Percentiles rank a stretch among this genome's conserved stretches.
These are phyloP conservation scores for Griposia aprilina DNA, from an alignment of 2,888 invertebrate species.

Conservation along the genomic window DNA sequence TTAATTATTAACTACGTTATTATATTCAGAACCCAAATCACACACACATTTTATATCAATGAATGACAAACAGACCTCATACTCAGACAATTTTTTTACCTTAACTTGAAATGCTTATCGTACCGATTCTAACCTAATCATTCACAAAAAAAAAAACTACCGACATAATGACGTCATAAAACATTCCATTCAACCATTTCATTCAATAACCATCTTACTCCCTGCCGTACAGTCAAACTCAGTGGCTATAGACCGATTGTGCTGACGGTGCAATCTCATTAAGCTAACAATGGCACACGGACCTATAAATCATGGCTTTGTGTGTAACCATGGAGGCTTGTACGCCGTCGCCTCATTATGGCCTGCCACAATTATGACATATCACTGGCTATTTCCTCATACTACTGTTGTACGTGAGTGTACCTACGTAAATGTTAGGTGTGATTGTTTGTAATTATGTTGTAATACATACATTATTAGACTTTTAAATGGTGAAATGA, in stretches of 20 bases:
- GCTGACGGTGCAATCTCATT: constrained; percentile 86
- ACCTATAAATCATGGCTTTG: constrained; percentile 85
- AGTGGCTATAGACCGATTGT: constrained; percentile 70
- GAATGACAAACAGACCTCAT: too few relatives aligned
- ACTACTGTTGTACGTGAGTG: constrained; percentile 27
- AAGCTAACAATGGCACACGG: constrained; percentile 83
- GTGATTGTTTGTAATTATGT: constrained; percentile 12
- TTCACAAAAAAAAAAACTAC: too few relatives aligned
- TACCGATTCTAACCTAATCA: too few relatives aligned
- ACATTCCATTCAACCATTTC: constrained; percentile 20
- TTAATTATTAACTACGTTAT: too few relatives aligned
- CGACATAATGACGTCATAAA: background rate
- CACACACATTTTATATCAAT: too few relatives aligned
- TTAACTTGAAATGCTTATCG: too few relatives aligned
- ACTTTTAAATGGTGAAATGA: background rate
- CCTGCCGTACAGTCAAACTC: constrained; percentile 39
- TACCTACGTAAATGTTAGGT: constrained; percentile 21
- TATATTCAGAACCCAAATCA: too few relatives aligned
- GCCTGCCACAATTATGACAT: constrained; percentile 77
- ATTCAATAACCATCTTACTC: constrained; percentile 47
- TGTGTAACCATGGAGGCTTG: constrained; percentile 77
- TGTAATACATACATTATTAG: constrained; percentile 1
- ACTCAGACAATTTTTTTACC: too few relatives aligned
- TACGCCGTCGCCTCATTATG: constrained; percentile 73
- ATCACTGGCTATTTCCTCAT: constrained; percentile 66